Evolutionary conservation across 2,113 vertebrate genomes (phyloP).

Genomic region (Nycticebus coucang): DNA sequence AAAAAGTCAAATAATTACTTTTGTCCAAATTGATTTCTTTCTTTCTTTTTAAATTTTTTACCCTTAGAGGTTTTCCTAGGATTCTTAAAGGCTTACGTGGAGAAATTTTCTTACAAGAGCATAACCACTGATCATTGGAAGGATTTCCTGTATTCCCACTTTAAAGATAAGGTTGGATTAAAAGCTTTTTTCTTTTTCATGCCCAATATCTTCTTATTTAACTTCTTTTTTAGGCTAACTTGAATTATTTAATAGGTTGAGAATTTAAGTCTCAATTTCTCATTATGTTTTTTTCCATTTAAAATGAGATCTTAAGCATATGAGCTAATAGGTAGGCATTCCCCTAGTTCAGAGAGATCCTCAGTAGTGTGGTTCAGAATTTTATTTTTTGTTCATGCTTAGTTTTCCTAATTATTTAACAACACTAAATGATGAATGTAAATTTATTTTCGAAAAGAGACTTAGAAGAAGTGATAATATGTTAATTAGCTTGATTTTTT

Average conservation of each 20-base stretch:
- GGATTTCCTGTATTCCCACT: constrained; percentile 93
- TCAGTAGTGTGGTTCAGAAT: not conserved
- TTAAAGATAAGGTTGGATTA: constrained; percentile 93
- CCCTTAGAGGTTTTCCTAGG: constrained; percentile 94
- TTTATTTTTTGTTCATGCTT: not conserved
- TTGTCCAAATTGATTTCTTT: not conserved
- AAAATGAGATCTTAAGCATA: not conserved
- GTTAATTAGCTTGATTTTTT: not conserved
- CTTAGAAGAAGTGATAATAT: not conserved
- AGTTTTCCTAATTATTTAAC: constrained; percentile 24
- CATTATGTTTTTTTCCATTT: not conserved
- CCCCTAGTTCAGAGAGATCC: constrained; percentile 12
- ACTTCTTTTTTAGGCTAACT: not conserved
- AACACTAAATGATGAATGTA: not conserved
- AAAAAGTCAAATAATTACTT: not conserved
- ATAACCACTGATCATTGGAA: constrained; percentile 95
- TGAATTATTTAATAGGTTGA: constrained; percentile 6
- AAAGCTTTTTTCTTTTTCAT: not conserved
- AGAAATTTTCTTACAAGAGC: constrained; percentile 93
- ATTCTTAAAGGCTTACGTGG: constrained; percentile 95
- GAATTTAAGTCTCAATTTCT: constrained; percentile 10
- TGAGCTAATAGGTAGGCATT: not conserved
- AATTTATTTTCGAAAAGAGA: constrained; percentile 36
- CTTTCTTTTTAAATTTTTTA: constrained; percentile 14
- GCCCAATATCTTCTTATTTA: not conserved